phyloP scores from a whole-genome alignment of 2,113 vertebrate species.

The Paratilapia polleni region DNA sequence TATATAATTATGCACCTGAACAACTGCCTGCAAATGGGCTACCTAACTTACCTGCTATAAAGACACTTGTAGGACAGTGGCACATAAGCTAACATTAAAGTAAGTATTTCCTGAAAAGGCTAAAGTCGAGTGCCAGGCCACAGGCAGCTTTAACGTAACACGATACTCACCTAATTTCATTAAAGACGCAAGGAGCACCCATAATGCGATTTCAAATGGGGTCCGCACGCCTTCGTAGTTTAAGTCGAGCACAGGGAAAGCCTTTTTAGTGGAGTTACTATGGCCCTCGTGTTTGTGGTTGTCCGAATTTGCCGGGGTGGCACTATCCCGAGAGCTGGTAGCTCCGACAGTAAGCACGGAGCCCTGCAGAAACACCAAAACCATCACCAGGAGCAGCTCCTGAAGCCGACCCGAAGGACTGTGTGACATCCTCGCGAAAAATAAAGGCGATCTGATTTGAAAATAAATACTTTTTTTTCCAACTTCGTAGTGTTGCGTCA shows the following conservation, averaged over 20 bases:
- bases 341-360: constrained; percentile 54
- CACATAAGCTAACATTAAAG: not conserved
- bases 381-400: constrained; percentile 55
- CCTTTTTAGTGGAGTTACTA: constrained; percentile 73
- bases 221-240: constrained; percentile 82
- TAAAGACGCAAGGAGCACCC: constrained; percentile 94
- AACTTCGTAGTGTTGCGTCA: not conserved
- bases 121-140: not conserved
- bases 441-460: not conserved
- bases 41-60: not conserved
- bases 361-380: constrained; percentile 58
- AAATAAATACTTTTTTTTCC: accelerated
- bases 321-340: constrained; percentile 57
- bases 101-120: constrained; percentile 16
- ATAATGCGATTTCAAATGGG: constrained; percentile 91
- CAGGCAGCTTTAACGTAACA: not conserved
- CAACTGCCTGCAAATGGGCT: not conserved
- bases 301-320: not conserved
- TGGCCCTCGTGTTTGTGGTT: no score
- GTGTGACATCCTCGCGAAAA: constrained; percentile 21
- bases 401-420: not conserved
- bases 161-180: constrained; percentile 94
- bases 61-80: not conserved
- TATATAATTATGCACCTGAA: not conserved
- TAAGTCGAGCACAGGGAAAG: constrained; percentile 89